phyloP scores from a whole-genome alignment of 2,113 vertebrate species.

The Nymphicus hollandicus region DNA sequence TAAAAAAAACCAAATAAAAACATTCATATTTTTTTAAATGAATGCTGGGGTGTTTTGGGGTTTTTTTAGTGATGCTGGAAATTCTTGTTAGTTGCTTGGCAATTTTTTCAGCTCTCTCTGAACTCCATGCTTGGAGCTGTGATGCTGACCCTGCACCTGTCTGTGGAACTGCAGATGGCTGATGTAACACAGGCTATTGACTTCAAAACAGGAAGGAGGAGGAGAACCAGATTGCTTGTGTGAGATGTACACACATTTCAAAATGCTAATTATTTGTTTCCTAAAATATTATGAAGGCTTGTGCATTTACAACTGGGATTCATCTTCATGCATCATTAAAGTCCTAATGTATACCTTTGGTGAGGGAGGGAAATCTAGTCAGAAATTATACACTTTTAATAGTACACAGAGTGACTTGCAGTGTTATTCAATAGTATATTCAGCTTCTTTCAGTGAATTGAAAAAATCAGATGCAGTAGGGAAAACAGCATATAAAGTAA shows the following conservation, averaged over 20 bases:
- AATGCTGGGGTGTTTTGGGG: background rate
- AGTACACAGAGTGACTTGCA: background rate
- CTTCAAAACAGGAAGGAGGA: constrained; percentile 77
- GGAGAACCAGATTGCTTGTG: constrained; percentile 69
- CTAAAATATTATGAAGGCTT: constrained; percentile 60
- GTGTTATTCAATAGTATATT: background rate
- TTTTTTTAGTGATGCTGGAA: background rate
- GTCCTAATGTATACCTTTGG: constrained; percentile 48
- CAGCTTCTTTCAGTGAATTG: background rate
- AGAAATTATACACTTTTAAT: constrained; percentile 26
- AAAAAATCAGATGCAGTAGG: background rate
- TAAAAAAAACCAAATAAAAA: background rate
- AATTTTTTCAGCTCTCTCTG: constrained; percentile 54
- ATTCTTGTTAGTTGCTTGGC: constrained; percentile 52
- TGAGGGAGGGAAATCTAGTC: background rate
- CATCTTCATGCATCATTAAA: constrained; percentile 58
- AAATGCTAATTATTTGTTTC: constrained; percentile 73
- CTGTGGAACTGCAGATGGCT: constrained; percentile 74
- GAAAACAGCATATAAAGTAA: background rate
- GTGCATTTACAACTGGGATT: constrained; percentile 52
- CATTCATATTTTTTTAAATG: background rate
- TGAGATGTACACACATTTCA: constrained; percentile 64
- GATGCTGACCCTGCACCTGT: constrained; percentile 73
- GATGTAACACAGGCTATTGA: constrained; percentile 67
- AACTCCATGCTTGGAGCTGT: constrained; percentile 54